These are phyloP conservation scores for Antheraea assamensis DNA, from an alignment of 2,888 invertebrate species.

Conservation along the genomic window DNA sequence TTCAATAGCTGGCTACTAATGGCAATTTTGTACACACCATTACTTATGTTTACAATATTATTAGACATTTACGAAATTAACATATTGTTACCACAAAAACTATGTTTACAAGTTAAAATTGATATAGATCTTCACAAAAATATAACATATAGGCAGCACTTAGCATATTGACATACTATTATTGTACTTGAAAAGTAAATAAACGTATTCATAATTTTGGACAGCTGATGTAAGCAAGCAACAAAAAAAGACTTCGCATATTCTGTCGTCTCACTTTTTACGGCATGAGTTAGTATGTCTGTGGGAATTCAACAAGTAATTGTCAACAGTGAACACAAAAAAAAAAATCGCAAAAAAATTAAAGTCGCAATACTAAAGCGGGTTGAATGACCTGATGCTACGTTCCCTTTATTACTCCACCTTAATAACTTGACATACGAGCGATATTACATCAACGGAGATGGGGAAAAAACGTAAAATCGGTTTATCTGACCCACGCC, in stretches of 20 bases:
- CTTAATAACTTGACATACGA: neutral
- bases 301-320: constrained; percentile 56
- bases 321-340: constrained; percentile 57
- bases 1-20: no score
- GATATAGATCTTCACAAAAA: neutral
- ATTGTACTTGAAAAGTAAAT: neutral
- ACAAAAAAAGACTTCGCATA: neutral
- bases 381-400: constrained; percentile 59
- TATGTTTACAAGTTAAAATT: neutral
- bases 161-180: constrained; percentile 9
- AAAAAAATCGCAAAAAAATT: constrained; percentile 52
- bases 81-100: neutral
- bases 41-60: no score
- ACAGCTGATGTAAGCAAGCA: constrained; percentile 11
- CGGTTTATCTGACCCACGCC: constrained; percentile 75
- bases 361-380: constrained; percentile 56
- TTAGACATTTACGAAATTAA: no score
- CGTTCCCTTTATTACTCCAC: constrained; percentile 32
- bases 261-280: constrained; percentile 6
- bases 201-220: constrained; percentile 6
- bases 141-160: neutral
- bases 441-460: neutral
- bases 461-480: constrained; percentile 36
- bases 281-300: constrained; percentile 32
- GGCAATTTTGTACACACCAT: no score